A percentile compares a stretch with the other conserved stretches of the same genome.
Evolutionary conservation across 1,140 invertebrate species (phyloP).

Genomic region (Idris sp.): DNA sequence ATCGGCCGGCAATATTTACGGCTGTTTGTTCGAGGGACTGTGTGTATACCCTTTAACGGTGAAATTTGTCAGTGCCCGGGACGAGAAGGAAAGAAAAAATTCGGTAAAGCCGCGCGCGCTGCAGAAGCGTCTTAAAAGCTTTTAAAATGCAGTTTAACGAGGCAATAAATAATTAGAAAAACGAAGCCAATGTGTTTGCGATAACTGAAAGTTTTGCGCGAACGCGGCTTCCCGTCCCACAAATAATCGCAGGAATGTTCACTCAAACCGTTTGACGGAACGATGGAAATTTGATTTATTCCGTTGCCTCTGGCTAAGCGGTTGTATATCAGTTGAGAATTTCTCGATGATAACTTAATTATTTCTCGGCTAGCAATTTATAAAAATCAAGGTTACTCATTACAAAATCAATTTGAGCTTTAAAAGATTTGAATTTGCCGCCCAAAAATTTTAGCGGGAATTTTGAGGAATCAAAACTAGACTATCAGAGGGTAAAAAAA

Average conservation of each 20-base stretch:
- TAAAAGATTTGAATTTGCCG: no score
- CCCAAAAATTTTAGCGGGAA: no score
- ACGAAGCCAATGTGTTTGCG: conserved; percentile 45
- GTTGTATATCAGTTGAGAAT: conserved; percentile 27
- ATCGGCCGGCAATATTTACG: conserved; percentile 59
- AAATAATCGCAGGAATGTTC: conserved; percentile 55
- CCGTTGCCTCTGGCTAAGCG: conserved; percentile 27
- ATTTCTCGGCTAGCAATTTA: conserved; percentile 30
- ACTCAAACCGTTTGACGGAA: conserved; percentile 41
- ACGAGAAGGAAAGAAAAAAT: conserved; percentile 7
- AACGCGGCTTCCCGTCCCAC: conserved; percentile 44
- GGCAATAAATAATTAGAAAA: conserved; percentile 62
- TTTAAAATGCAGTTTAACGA: conserved; percentile 60
- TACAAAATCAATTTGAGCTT: conserved; percentile 24
- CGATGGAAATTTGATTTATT: conserved; percentile 50
- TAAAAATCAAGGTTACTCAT: no score
- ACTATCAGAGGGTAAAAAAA: no score
- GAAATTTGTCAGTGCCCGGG: conserved; percentile 43
- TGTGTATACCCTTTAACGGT: conserved; percentile 39
- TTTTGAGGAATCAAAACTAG: no score
- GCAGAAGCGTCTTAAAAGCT: conserved; percentile 61
- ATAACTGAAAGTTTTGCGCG: conserved; percentile 54
- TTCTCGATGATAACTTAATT: conserved; percentile 53
- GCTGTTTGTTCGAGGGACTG: conserved; percentile 10
- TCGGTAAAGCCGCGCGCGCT: conserved; percentile 26